Evolutionary conservation across 2,797 vertebrate genomes (phyloP).

Genomic region (Rhinella marina): DNA sequence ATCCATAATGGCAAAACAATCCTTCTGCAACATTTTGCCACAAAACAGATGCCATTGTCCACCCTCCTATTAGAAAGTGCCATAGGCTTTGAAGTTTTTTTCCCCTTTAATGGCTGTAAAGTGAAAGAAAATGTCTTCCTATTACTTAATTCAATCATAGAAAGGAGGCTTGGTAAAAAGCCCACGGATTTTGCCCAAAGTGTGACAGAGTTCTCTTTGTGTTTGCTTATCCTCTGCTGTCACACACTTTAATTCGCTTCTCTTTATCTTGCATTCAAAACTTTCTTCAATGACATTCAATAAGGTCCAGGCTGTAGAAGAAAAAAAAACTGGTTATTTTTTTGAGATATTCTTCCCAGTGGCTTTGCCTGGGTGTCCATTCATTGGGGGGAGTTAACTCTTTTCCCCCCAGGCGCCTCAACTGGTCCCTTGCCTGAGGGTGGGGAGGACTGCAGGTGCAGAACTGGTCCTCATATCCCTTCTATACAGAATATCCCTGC

Average conservation of each 20-base stretch:
- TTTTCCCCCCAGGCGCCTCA: constrained; percentile 77
- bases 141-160: constrained; percentile 99
- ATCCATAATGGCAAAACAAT: constrained; percentile 76
- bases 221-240: constrained; percentile 99
- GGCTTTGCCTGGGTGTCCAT: constrained; percentile 91
- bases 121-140: constrained; percentile 99
- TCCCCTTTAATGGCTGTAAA: constrained; percentile 90
- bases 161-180: constrained; percentile 93
- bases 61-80: constrained; percentile 82
- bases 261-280: constrained; percentile 99
- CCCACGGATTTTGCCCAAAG: constrained; percentile 92
- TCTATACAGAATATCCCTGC: constrained; percentile 49
- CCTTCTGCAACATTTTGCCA: constrained; percentile 77
- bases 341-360: constrained; percentile 91
- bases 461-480: constrained; percentile 30
- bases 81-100: constrained; percentile 85
- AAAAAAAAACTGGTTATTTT: constrained; percentile 92
- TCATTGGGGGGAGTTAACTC: constrained; percentile 90
- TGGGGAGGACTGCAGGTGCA: constrained; percentile 57
- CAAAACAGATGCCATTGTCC: constrained; percentile 79
- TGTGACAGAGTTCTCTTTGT: constrained; percentile 99
- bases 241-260: constrained; percentile 99
- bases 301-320: constrained; percentile 91
- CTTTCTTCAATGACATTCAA: constrained; percentile 99
- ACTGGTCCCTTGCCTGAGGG: constrained; percentile 54